phyloP scores from a whole-genome alignment of 2,888 invertebrate genomes.

The Oconnorella tubifera region DNA sequence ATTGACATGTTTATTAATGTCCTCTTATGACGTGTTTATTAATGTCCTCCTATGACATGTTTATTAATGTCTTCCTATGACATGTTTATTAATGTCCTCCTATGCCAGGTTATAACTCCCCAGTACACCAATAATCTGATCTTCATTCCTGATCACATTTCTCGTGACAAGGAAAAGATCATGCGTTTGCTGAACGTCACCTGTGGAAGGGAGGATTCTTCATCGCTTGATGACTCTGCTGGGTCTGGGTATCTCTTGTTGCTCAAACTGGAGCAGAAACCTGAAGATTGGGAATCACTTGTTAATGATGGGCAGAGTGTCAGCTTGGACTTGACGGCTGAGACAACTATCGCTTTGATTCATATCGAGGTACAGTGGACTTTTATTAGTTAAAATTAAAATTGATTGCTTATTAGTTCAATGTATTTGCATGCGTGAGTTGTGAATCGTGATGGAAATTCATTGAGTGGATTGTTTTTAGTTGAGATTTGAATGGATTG shows the following conservation, averaged over 20 bases:
- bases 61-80: too few species aligned
- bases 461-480: too few species aligned
- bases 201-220: slow-evolving; percentile 54
- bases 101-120: slow-evolving; percentile 48
- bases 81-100: too few species aligned
- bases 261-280: slow-evolving; percentile 47
- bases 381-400: too few species aligned
- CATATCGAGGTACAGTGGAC: slow-evolving; percentile 52
- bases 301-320: slow-evolving; percentile 45
- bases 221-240: neutral
- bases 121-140: slow-evolving; percentile 53
- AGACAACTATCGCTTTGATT: slow-evolving; percentile 57
- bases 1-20: too few species aligned
- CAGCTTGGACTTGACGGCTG: slow-evolving; percentile 57
- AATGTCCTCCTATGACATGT: too few species aligned
- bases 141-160: slow-evolving; percentile 55
- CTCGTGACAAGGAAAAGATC: slow-evolving; percentile 50
- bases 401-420: too few species aligned
- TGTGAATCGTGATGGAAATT: too few species aligned
- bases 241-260: slow-evolving; percentile 54
- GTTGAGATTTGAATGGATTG: too few species aligned
- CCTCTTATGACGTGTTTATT: too few species aligned
- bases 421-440: too few species aligned
- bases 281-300: too few species aligned
- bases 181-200: slow-evolving; percentile 58